Evolutionary conservation across 2,888 invertebrate species (phyloP), one percentile per base, ranked within the genome.

Genomic region (Steromphala cineraria): DNA sequence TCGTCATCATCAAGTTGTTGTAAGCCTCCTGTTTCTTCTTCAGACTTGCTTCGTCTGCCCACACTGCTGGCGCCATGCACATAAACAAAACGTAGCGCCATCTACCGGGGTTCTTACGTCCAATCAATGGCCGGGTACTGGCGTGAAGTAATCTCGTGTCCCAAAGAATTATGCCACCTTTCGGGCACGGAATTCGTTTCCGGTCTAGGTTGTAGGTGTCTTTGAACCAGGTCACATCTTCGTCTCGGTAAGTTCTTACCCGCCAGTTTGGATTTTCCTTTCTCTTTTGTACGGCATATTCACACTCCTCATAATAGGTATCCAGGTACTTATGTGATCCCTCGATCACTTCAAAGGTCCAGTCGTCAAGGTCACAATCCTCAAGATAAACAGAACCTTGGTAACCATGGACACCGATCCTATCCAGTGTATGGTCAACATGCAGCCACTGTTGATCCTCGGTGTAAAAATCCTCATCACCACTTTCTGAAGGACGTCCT

Each of bases 151-250:
- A 84, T 62, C 92, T 82, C 0, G 92, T 90, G 75, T 92, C 91
- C 92, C 92, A 92, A 7, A 92, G 81, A 2, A 91, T 87, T 83
- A 92, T 87, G 4, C 90, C 91, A 0, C 92, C 92, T 80, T 89
- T 89, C 0, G 91, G 90, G 10, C 89, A 89, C 0, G 90, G 83
- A 10, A 92, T 84, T 19, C 90, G 81, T 71, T 84, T 87, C 7
- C 86, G 71, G 36, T 21, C 36, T 2, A 36, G 13, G 79, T 90
- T 89, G 1, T 88, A 89, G 53, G 83, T 83, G 5, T 81, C 62
- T 24, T 80, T 77, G 53, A 85, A 88, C 84, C 89, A 88, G 21
- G 86, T 81, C 1, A 87, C 62, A 17, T 89, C 87, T 10, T 85
- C 80, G 7, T 86, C 80, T 15, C 75, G 78, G 3, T 90, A 79